phyloP scores from a whole-genome alignment of 1,140 invertebrate genomes.

The Bombus breviceps region DNA sequence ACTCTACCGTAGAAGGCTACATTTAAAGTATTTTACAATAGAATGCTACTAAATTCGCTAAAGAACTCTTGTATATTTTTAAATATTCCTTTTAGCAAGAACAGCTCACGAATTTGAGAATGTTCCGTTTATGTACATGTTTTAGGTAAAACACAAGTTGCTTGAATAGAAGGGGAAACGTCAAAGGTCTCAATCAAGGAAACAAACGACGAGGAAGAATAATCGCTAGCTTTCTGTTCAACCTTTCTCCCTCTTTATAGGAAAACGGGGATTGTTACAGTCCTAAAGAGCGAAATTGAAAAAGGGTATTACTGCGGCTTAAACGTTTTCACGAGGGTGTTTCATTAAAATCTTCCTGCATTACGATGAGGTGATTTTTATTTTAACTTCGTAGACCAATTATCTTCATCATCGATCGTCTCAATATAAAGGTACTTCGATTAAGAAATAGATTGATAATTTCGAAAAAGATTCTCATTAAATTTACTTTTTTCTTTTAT shows the following conservation, averaged over 20 bases:
- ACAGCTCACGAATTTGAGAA: neutral
- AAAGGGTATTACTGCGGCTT: neutral
- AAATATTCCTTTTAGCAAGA: neutral
- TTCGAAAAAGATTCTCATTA: neutral
- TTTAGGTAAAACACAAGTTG: neutral
- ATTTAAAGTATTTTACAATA: too few relatives aligned
- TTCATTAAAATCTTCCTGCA: neutral
- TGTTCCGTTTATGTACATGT: neutral
- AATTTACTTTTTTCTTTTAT: neutral
- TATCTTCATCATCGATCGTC: neutral
- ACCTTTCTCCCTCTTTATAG: neutral
- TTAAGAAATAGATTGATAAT: neutral
- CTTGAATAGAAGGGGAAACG: neutral
- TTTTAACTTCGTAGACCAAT: neutral
- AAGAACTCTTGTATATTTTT: neutral
- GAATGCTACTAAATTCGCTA: neutral
- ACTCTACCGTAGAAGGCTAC: too few relatives aligned
- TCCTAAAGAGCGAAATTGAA: slow-evolving; percentile 19
- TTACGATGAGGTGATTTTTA: neutral
- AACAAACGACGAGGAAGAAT: neutral
- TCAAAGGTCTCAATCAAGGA: neutral
- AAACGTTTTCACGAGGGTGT: neutral
- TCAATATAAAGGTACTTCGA: neutral
- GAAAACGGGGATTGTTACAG: slow-evolving; percentile 1
- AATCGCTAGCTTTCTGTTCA: neutral